Evolutionary conservation across 1,140 invertebrate species (phyloP).

Genomic region (Drosophila melanica): DNA sequence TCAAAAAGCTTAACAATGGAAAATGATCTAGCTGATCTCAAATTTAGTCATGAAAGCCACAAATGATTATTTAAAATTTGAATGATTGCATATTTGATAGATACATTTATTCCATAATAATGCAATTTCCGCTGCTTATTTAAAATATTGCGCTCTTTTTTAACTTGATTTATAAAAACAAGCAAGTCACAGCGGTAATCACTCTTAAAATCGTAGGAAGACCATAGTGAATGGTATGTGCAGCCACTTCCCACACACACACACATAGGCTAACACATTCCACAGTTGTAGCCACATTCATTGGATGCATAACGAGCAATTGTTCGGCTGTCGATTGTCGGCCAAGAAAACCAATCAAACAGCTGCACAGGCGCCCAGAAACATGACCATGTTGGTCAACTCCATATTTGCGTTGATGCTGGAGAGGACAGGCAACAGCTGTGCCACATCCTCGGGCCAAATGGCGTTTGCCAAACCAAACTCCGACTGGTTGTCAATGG

Average conservation of each 20-base stretch:
- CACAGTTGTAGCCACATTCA: conserved; percentile 10
- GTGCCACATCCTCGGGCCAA: conserved; percentile 41
- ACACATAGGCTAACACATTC: conserved; percentile 10
- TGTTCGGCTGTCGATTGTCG: conserved; percentile 44
- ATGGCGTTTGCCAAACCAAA: conserved; percentile 8
- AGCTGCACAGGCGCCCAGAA: conserved; percentile 26
- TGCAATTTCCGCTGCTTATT: background rate
- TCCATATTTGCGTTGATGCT: background rate
- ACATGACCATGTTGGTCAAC: conserved; percentile 12
- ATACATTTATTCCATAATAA: background rate
- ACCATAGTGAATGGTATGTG: conserved; percentile 20
- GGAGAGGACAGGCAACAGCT: conserved; percentile 5
- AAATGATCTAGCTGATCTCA: no score
- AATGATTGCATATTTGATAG: no score
- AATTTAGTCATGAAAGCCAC: no score
- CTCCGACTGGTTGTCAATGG: conserved; percentile 24
- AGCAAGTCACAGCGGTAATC: conserved; percentile 21
- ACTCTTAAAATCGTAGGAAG: conserved; percentile 28
- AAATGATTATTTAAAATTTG: no score
- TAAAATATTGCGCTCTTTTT: background rate
- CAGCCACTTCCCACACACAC: conserved; percentile 21
- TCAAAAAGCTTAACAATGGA: no score
- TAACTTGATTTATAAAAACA: background rate
- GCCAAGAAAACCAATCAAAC: conserved; percentile 43
- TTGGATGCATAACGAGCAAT: conserved; percentile 44